phyloP scores from a whole-genome alignment of 2,113 vertebrate species.

The Rhodinocichla rosea region DNA sequence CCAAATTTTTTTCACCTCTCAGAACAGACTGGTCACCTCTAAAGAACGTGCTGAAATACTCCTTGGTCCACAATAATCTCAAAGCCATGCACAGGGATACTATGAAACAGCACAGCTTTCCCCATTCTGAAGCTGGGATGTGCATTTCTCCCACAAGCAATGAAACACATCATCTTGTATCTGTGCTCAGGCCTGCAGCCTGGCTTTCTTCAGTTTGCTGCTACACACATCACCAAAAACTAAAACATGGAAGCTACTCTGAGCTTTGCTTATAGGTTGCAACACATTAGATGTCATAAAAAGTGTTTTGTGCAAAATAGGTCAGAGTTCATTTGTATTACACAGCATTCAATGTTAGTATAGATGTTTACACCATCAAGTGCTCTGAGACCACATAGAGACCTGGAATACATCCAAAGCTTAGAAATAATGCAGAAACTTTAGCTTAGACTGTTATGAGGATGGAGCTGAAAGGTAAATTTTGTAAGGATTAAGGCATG shows the following conservation, averaged over 20 bases:
- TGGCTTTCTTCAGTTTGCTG: not conserved
- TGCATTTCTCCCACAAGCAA: not conserved
- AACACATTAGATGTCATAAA: not conserved
- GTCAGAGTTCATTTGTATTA: not conserved
- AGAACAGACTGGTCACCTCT: not conserved
- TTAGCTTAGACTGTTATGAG: not conserved
- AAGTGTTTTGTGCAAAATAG: not conserved
- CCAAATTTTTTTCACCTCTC: not conserved
- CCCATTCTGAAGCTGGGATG: not conserved
- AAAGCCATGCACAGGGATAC: not conserved
- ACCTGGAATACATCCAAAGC: not conserved
- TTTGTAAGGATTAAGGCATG: not conserved
- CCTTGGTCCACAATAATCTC: not conserved
- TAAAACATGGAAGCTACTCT: not conserved
- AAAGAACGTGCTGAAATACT: not conserved
- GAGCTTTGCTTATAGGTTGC: not conserved
- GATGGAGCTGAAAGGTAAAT: not conserved
- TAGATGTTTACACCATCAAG: not conserved
- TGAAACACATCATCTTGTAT: not conserved
- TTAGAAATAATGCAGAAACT: not conserved
- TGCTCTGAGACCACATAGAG: not conserved
- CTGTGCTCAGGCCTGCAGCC: not conserved
- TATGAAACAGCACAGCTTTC: not conserved
- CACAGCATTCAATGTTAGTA: not conserved
- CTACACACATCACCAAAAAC: not conserved